Base-by-base conservation (phyloP, 2,113 vertebrate species). In the Etia nguti region DNA sequence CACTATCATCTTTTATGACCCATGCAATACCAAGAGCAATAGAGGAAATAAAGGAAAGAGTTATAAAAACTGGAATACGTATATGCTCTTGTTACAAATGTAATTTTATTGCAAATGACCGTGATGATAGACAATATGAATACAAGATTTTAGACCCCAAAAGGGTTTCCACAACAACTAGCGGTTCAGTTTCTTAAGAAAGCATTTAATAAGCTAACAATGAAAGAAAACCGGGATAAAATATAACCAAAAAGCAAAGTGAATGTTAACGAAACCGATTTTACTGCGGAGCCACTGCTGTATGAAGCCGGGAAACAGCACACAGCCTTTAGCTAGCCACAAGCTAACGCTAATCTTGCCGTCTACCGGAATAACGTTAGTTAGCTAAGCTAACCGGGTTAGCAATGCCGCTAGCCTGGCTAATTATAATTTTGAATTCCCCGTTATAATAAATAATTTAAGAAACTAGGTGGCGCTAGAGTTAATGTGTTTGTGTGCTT, bases 251-350 rank as follows among this genome's bases (percentile, higher is more conserved):
- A 52, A 4, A 10, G 16, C 2, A 60, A 80, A 55, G 12, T 46
- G n/a, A 8, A 77, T 13, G 16, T 80, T 54, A 54, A 77, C 52
- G 41, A 52, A 52, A 36, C 18, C 43, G 13, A 18, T 84, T 82
- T 59, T 13, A 81, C 22, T 24, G 9, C 41, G 22, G 46, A 8
- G 6, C 50, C 12, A 50, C 62, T 70, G 65, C 16, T 77, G 36
- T 11, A 36, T 56, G 46, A 92, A 86, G 85, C 92, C 86, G 88
- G 90, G 91, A 77, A 86, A 22, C 79, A 26, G 79, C 80, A 59
- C 86, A 75, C 86, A 89, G 85, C 92, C 46, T 48, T 50, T 9
- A 73, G 92, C 90, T 91, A 89, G 57, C 70, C 81, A 68, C 16
- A 59, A 26, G 91, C 82, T 86, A 89, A 85, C 12, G 83, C 60